Evolutionary conservation across 53 echinoderm and acorn worm genomes (phyloP).

Genomic region (Echinarachnius parma): DNA sequence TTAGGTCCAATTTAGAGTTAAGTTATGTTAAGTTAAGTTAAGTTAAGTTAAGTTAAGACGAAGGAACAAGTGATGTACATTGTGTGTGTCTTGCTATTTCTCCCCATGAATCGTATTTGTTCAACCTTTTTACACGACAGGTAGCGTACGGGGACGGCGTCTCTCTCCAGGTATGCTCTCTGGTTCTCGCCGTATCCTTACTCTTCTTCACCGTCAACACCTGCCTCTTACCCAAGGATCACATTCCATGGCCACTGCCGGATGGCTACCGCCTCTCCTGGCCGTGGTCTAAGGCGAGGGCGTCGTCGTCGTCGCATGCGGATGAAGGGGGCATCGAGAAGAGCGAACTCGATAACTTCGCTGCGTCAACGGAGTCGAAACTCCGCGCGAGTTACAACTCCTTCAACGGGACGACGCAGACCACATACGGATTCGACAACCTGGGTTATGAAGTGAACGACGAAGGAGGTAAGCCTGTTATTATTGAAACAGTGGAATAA

Average conservation of each 20-base stretch:
- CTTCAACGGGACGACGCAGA: constrained; percentile 1
- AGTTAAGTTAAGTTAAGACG: neutral
- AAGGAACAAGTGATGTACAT: neutral
- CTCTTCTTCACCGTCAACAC: constrained; percentile 32
- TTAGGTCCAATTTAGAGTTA: too few relatives aligned
- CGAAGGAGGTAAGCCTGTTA: neutral
- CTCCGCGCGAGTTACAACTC: too few relatives aligned
- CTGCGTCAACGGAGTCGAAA: too few relatives aligned
- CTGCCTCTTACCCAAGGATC: neutral
- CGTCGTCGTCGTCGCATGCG: neutral
- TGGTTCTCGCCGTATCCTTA: neutral
- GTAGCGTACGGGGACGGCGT: constrained; percentile 23
- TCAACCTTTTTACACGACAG: neutral
- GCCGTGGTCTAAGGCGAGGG: too few relatives aligned
- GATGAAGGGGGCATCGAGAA: neutral
- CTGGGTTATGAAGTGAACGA: neutral
- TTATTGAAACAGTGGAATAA: too few relatives aligned
- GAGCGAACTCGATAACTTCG: neutral
- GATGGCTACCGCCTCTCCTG: neutral
- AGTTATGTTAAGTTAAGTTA: too few relatives aligned
- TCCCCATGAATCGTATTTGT: neutral
- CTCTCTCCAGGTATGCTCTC: neutral
- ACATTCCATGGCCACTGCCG: constrained; percentile 41
- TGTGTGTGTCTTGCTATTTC: neutral
- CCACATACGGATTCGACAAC: constrained; percentile 13